These are phyloP conservation scores for Drosophila pseudotalamancana DNA, from an alignment of 2,888 invertebrate genomes.

Conservation along the genomic window DNA sequence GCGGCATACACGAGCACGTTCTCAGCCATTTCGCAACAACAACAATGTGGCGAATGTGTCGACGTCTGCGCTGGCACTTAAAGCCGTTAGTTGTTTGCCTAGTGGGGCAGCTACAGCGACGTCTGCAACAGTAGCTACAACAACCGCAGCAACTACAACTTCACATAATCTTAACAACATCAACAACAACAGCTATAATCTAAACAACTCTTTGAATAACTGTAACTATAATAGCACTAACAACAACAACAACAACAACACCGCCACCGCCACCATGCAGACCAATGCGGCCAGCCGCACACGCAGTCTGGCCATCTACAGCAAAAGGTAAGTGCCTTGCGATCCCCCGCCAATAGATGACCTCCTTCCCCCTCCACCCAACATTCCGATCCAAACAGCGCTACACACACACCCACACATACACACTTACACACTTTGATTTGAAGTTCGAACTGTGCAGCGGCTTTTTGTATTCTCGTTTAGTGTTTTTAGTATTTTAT, in stretches of 20 bases:
- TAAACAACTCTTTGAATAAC: constrained; percentile 57
- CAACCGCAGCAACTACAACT: constrained; percentile 25
- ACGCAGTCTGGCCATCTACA: constrained; percentile 83
- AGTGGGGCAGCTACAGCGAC: constrained; percentile 22
- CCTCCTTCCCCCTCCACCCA: not conserved
- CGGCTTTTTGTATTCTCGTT: constrained; percentile 28
- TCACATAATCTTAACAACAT: constrained; percentile 45
- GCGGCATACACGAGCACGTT: constrained; percentile 84
- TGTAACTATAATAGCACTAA: constrained; percentile 62
- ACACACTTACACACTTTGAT: constrained; percentile 10
- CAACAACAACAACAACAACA: constrained; percentile 63
- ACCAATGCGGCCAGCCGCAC: constrained; percentile 74
- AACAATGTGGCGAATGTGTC: constrained; percentile 56
- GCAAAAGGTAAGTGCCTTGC: constrained; percentile 83
- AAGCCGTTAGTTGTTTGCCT: constrained; percentile 32
- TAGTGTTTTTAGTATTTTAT: constrained; percentile 28
- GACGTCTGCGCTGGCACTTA: constrained; percentile 27
- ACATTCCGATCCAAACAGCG: not conserved
- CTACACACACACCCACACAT: constrained; percentile 14
- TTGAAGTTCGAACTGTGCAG: constrained; percentile 35
- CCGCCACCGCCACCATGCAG: constrained; percentile 48
- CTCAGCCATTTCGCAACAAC: constrained; percentile 84
- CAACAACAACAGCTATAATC: constrained; percentile 56
- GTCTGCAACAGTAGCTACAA: constrained; percentile 19
- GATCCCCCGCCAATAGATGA: constrained; percentile 3